These are phyloP conservation scores for Pardalotus punctatus DNA, from an alignment of 2,113 vertebrate genomes.

Conservation along the genomic window DNA sequence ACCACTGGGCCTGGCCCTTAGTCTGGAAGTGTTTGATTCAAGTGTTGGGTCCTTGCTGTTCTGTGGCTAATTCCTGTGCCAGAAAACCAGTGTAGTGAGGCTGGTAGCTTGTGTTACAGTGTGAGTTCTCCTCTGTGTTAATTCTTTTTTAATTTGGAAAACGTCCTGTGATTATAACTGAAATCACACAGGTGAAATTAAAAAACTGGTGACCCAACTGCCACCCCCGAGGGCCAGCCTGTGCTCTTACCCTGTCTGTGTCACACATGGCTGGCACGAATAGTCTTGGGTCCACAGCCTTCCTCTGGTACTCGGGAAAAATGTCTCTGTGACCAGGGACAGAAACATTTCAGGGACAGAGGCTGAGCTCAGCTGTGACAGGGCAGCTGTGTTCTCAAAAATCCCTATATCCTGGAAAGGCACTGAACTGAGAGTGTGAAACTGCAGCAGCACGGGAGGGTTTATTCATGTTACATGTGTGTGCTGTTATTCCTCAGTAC, in stretches of 20 bases:
- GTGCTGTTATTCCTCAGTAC: not conserved
- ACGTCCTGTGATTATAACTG: not conserved
- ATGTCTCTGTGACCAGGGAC: not conserved
- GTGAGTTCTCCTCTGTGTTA: not conserved
- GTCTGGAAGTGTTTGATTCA: accelerated
- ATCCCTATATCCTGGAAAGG: accelerated
- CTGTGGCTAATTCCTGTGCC: not conserved
- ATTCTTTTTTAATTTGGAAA: not conserved
- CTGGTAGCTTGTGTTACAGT: not conserved
- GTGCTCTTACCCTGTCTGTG: not conserved
- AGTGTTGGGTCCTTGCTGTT: not conserved
- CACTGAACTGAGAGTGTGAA: not conserved
- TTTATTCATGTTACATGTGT: accelerated
- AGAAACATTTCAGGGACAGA: not conserved
- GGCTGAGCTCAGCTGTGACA: not conserved
- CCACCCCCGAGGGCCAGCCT: accelerated
- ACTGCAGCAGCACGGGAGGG: not conserved
- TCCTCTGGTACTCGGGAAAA: not conserved
- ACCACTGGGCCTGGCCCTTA: accelerated
- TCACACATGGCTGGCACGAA: not conserved
- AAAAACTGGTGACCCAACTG: not conserved
- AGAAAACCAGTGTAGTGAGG: not conserved
- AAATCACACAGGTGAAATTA: not conserved
- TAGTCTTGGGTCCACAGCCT: not conserved
- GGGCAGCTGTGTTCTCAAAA: not conserved